Conservation (phyloP, 2,888 invertebrate species). For the Sphaerophoria rueppellii region DNA sequence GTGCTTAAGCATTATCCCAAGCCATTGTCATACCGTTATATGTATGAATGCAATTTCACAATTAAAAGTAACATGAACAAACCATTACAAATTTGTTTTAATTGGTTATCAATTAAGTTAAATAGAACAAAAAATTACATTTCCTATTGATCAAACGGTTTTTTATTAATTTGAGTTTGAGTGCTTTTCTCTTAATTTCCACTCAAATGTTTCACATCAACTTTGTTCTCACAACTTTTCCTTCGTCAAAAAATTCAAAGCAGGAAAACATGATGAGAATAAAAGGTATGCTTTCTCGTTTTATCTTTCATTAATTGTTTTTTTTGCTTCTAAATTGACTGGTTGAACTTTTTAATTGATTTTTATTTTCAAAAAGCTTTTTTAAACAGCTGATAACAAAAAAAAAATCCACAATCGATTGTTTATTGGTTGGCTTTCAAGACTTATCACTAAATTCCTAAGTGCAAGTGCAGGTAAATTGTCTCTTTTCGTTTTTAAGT, state of each 20-base stretch:
- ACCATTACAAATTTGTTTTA: too few species aligned
- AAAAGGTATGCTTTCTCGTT: background rate
- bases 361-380: background rate
- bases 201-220: slow-evolving; percentile 1
- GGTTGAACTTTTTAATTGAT: background rate
- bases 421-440: background rate
- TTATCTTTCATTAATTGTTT: slow-evolving; percentile 15
- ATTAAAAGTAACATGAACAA: too few species aligned
- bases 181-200: background rate
- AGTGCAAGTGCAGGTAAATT: slow-evolving; percentile 8
- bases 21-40: too few species aligned
- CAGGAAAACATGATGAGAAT: background rate
- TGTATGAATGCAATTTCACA: too few species aligned
- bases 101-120: too few species aligned
- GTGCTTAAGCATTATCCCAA: too few species aligned
- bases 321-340: background rate
- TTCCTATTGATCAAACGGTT: too few species aligned
- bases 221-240: background rate
- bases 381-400: slow-evolving; percentile 45
- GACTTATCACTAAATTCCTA: slow-evolving; percentile 40
- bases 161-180: too few species aligned
- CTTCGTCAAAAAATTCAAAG: background rate
- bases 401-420: slow-evolving; percentile 20
- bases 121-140: too few species aligned
- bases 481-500: background rate